phyloP scores from a whole-genome alignment of 2,888 invertebrate species.

The Myopa testacea region DNA sequence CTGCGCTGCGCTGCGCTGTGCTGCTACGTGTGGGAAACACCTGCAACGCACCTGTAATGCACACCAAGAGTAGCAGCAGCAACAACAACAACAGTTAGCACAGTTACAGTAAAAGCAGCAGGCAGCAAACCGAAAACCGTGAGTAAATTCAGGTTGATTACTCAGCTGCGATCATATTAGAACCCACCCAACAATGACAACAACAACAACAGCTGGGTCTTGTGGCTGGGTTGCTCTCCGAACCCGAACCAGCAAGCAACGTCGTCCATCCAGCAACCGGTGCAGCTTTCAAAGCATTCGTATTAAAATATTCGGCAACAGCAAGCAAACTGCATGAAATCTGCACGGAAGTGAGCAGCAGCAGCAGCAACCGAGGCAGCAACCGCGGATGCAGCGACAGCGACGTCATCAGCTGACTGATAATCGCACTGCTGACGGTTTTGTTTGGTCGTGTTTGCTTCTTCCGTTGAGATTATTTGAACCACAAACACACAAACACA shows the following conservation, averaged over 20 bases:
- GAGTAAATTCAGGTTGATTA: neutral
- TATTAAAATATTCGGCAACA: too few relatives aligned
- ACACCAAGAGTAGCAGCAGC: conserved; percentile 50
- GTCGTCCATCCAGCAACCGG: too few relatives aligned
- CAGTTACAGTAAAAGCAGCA: conserved; percentile 13
- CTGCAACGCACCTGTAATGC: conserved; percentile 66
- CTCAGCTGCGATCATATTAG: conserved; percentile 21
- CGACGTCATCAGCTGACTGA: neutral
- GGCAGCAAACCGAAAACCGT: neutral
- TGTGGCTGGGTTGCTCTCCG: neutral
- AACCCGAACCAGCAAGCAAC: too few relatives aligned
- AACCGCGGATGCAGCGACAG: neutral
- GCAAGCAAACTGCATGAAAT: too few relatives aligned
- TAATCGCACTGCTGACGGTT: neutral
- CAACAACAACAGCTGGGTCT: conserved; percentile 22
- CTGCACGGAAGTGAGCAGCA: neutral
- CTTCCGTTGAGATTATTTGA: neutral
- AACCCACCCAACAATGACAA: conserved; percentile 20
- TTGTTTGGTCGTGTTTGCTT: neutral
- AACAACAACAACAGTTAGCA: conserved; percentile 17
- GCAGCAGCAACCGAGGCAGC: neutral
- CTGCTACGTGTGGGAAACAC: conserved; percentile 59
- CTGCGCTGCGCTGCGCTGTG: conserved; percentile 51
- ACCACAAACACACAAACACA: too few relatives aligned
- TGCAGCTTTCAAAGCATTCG: too few relatives aligned